Conservation (phyloP, 2,797 vertebrate species). For the Myripristis jacobus region DNA sequence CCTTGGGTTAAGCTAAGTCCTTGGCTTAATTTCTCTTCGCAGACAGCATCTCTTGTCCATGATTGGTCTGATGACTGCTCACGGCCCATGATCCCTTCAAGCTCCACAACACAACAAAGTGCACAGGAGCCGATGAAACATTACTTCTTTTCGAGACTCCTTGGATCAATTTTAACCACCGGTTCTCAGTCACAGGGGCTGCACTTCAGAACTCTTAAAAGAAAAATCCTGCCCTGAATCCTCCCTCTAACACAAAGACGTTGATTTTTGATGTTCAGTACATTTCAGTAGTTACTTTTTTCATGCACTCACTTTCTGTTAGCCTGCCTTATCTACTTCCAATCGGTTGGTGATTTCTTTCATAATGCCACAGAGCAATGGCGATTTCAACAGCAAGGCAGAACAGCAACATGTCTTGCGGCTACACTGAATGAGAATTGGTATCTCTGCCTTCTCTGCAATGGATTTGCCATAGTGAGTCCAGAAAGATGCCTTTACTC, state of each 20-base stretch:
- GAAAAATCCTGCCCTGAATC: too few species aligned
- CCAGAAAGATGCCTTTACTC: too few species aligned
- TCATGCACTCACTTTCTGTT: too few species aligned
- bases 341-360: too few species aligned
- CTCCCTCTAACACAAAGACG: too few species aligned
- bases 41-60: slow-evolving; percentile 5
- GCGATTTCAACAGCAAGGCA: too few species aligned
- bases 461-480: too few species aligned
- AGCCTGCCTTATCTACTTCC: too few species aligned
- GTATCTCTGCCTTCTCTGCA: too few species aligned
- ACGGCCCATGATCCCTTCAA: slow-evolving; percentile 9
- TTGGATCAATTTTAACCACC: neutral
- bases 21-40: neutral
- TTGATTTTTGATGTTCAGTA: too few species aligned
- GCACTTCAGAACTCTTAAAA: neutral
- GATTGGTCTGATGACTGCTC: slow-evolving; percentile 14
- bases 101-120: neutral
- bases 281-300: too few species aligned
- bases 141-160: neutral
- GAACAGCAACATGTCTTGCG: neutral
- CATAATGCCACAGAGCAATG: too few species aligned
- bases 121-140: neutral
- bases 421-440: neutral
- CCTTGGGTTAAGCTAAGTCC: slow-evolving; percentile 25
- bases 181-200: neutral